Evolutionary conservation across 2,113 vertebrate species (phyloP), one percentile per base, ranked within the genome.

Genomic region (Corapipo altera): DNA sequence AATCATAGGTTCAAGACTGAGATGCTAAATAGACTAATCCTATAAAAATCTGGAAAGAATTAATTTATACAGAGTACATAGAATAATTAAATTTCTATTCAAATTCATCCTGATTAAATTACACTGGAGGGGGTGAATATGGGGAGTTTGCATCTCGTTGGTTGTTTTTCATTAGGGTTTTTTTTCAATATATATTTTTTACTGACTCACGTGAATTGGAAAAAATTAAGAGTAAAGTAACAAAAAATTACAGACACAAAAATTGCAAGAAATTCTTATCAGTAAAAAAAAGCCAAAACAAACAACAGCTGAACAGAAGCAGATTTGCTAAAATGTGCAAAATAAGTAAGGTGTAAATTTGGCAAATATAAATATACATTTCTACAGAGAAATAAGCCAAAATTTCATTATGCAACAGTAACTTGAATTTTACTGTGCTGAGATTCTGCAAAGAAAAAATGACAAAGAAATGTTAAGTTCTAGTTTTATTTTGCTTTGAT

Each of bases 131-230:
- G 28, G 7, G 11, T 46, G 43, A 83, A 62, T 51, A 15, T 4
- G 3, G 11, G 10, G 9, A 0, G 1, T 27, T 82, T 70, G 6
- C 6, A 43, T 9, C 3, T 89, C 15, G 35, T 27, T 54, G 23
- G 27, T 24, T 52, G 41, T 23, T 33, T 46, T 66, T 24, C 13
- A 5, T 43, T 22, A 32, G 14, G 14, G 9, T 21, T 30, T 39
- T 16, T 22, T 74, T 54, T 35, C 20, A 9, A 2, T 4, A 33
- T 12, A 16, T 26, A 32, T 28, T 67, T 43, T 39, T 48, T 81
- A 49, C 59, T 83, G 52, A 6, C 6, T 76, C 7, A 11, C 18
- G 12, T 61, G 21, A 52, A 19, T 32, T 61, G 32, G 32, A 82
- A 85, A 58, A 51, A 89, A 75, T 28, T 35, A 65, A n/a, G 27